Evolutionary conservation across 2,797 vertebrate species (phyloP), one percentile per base, ranked within the genome.

Genomic region (Lycodopsis pacificus): DNA sequence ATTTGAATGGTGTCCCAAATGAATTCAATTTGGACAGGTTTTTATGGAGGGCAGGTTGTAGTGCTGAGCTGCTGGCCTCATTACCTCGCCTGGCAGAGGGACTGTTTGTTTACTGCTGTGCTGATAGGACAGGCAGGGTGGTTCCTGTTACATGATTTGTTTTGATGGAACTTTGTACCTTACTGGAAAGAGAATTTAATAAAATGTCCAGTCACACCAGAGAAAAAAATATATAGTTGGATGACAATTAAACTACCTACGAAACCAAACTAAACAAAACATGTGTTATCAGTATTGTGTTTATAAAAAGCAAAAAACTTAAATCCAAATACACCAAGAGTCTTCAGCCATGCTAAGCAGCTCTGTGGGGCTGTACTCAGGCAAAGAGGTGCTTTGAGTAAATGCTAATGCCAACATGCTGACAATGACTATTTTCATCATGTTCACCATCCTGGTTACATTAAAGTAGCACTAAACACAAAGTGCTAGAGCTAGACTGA

Each of bases 41-140:
- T 80, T 51, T 61, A 46, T 65, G 80, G 72, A 71, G 30, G 59
- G 65, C 34, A 79, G 54, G 70, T 19, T 36, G 69, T 44, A 70
- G 65, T 32, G 69, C 57, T 73, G 66, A 54, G 77, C 74, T 44
- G 58, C 62, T 77, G 73, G 49, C 67, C 59, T 91, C 79, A 85
- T 89, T 88, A 86, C 53, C 27, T 63, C 30, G 48, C 54, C 65
- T 65, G 76, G 71, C 63, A 80, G 62, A 75, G 54, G 32, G 48
- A 75, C 30, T 66, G 84, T 84, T 81, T 79, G 69, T 73, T 81
- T 83, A 78, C 73, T 69, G 77, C 67, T 78, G 79, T 49, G 79
- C 82, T 71, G 77, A 67, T 67, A 54, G 54, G 58, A 58, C 40
- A 56, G 74, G 32, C 61, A 53, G 49, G 19, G 49, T 40, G 76